Base-by-base conservation (phyloP, 2,113 vertebrate genomes). In the Glareola pratincola region DNA sequence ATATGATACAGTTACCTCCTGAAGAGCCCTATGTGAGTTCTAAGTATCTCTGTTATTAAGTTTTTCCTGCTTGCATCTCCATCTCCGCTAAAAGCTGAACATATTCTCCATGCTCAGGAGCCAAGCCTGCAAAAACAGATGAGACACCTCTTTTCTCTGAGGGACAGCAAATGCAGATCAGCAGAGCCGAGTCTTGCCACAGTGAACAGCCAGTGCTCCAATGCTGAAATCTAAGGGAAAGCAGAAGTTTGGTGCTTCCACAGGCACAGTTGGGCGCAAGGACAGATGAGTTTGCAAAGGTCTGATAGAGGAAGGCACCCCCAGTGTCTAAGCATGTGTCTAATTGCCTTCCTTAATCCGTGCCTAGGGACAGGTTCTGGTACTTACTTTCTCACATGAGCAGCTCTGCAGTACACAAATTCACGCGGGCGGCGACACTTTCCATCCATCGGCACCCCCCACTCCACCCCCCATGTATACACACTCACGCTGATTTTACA, bases 361-460 rank as follows among this genome's bases (percentile, higher is more conserved):
- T 10, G 71, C 50, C 71, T 69, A 56, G 34, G 75, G 66, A 78
- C 54, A 69, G 71, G 57, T 36, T 64, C 71, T 50, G 54, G 36
- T 69, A 60, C 41, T 62, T 85, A 19, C 29, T 75, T 57, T 71
- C 93, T 74, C 71, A 69, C 26, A 29, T 8, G 20, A 91, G 66
- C 23, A 88, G 74, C n/a, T 81, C 64, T 56, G 56, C 47, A 88
- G 59, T 32, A 36, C n/a, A 77, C 34, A 57, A 75, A 37, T 26
- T 34, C 29, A 14, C 0, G 4, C 3, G 4, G 62, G 50, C 0
- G 0, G 45, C 47, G 57, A 62, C 39, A 27, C 5, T 53, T 51
- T 41, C 39, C 45, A 76, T 82, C 67, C 71, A 90, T 80, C 82
- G 62, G 53, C 62, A 47, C 0, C 0, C n/a, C n/a, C n/a, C n/a